Percentiles rank a stretch among this genome's conserved stretches.
Conservation (phyloP, 2,797 vertebrate species). For the Bradypus variegatus region DNA sequence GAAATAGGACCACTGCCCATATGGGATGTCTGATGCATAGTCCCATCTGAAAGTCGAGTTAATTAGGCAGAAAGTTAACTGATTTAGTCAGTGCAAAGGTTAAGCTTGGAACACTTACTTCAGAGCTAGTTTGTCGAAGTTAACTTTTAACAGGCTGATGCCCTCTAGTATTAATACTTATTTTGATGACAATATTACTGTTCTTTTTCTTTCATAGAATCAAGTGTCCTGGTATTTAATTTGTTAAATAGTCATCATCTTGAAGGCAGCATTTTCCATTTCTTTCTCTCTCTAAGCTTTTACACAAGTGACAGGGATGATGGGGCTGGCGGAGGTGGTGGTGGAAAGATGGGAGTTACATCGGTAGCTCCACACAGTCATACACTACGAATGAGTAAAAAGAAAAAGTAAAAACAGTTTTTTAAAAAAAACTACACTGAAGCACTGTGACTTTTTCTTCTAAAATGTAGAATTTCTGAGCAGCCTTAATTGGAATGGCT, state of each 20-base stretch:
- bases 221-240: background rate
- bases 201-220: background rate
- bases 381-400: background rate
- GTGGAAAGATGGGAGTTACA: background rate
- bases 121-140: background rate
- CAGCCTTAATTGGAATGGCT: background rate
- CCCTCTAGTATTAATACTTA: background rate
- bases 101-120: background rate
- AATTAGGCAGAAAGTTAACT: conserved; percentile 43
- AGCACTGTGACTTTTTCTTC: background rate
- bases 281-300: background rate
- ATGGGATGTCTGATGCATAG: background rate
- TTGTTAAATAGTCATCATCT: background rate
- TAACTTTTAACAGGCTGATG: background rate
- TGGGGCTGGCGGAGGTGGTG: background rate
- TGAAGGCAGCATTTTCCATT: background rate
- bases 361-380: background rate
- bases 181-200: background rate
- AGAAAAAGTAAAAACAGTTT: background rate
- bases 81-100: conserved; percentile 36
- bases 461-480: background rate
- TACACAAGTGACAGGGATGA: background rate
- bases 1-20: background rate
- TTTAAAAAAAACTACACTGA: background rate
- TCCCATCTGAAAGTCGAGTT: conserved; percentile 2